A percentile compares a stretch with the other conserved stretches of the same genome.
Evolutionary conservation across 2,797 vertebrate species (phyloP).

Genomic region (Centroberyx gerrardi): DNA sequence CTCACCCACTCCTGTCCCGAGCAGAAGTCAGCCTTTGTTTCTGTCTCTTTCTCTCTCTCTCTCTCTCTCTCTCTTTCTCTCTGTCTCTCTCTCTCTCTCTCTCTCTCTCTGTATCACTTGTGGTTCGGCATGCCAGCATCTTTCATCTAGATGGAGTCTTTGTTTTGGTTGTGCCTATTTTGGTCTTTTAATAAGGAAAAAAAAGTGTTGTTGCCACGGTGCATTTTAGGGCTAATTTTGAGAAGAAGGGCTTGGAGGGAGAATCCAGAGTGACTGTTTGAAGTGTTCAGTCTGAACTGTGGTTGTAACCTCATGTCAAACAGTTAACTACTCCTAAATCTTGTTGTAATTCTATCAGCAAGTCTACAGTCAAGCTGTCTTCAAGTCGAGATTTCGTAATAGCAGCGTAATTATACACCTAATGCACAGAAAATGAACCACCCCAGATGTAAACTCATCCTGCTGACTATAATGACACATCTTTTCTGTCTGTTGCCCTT

Average conservation of each 20-base stretch:
- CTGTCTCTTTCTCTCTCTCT: constrained; percentile 42
- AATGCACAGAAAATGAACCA: constrained; percentile 49
- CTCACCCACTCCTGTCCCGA: constrained; percentile 78
- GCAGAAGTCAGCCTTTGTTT: constrained; percentile 77
- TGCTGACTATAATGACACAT: constrained; percentile 58
- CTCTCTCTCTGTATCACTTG: constrained; percentile 58
- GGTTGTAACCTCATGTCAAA: constrained; percentile 62
- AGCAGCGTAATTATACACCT: constrained; percentile 28
- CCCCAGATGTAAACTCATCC: constrained; percentile 53
- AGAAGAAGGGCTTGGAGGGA: constrained; percentile 43
- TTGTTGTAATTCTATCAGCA: constrained; percentile 57
- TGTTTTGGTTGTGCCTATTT: constrained; percentile 71
- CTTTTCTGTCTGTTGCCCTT: constrained; percentile 21
- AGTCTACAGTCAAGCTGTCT: constrained; percentile 53
- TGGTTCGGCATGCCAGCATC: constrained; percentile 61
- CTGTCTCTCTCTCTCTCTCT: not conserved
- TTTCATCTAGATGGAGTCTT: constrained; percentile 58
- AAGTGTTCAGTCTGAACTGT: constrained; percentile 49
- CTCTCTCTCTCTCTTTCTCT: constrained; percentile 5
- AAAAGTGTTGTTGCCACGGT: constrained; percentile 58
- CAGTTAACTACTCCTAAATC: constrained; percentile 65
- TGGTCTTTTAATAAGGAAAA: constrained; percentile 64
- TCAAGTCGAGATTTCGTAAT: constrained; percentile 56
- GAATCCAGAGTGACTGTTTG: constrained; percentile 24
- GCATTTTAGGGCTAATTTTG: constrained; percentile 57